phyloP scores from a whole-genome alignment of 2,888 invertebrate genomes.

The Agrenia bidenticulata region DNA sequence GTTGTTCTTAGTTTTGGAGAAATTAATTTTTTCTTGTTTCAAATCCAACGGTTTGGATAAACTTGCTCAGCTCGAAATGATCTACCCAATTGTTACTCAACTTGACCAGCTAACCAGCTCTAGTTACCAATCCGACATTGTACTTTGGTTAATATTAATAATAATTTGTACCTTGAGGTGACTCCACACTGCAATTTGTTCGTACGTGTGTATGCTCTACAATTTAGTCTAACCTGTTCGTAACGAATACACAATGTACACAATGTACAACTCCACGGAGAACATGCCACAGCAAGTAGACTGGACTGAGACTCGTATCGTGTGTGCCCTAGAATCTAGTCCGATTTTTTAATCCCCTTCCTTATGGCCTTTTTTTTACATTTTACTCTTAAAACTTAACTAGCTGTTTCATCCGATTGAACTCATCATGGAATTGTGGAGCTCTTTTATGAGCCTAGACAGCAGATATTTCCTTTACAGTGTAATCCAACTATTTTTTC shows the following conservation, averaged over 20 bases:
- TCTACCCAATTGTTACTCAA: not conserved
- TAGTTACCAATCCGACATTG: constrained; percentile 6
- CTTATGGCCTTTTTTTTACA: not conserved
- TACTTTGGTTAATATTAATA: not conserved
- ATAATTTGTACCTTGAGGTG: constrained; percentile 14
- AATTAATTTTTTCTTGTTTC: too few species aligned
- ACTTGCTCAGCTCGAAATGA: not conserved
- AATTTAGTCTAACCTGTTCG: not conserved
- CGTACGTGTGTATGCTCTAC: constrained; percentile 26
- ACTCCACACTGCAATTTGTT: constrained; percentile 21
- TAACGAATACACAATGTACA: not conserved
- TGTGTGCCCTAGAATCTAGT: not conserved
- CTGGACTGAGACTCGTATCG: too few species aligned
- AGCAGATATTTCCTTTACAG: too few species aligned
- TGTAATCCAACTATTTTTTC: too few species aligned
- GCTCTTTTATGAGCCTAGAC: too few species aligned
- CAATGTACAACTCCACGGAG: not conserved
- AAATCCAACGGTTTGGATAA: too few species aligned
- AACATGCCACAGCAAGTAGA: not conserved
- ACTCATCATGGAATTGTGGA: too few species aligned
- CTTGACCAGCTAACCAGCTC: not conserved
- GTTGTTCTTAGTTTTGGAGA: too few species aligned
- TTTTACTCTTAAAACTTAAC: too few species aligned
- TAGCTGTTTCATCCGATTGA: too few species aligned
- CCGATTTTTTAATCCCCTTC: not conserved